These are phyloP conservation scores for Herpetotheres cachinnans DNA, from an alignment of 2,113 vertebrate genomes.

Conservation along the genomic window DNA sequence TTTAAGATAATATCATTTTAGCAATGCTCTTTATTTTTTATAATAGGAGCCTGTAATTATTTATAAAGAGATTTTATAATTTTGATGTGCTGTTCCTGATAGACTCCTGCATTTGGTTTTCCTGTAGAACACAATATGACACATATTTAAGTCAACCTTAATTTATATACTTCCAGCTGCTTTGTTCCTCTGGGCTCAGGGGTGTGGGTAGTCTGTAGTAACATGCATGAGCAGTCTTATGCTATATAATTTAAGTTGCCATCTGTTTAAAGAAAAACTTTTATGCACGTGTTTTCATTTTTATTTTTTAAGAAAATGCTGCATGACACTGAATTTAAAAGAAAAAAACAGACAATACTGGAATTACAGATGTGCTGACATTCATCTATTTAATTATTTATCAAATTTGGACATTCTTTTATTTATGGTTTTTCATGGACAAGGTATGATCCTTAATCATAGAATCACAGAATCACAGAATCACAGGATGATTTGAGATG, in stretches of 20 bases:
- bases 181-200: not conserved
- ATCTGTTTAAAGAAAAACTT: conserved; percentile 4
- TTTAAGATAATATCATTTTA: not conserved
- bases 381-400: not conserved
- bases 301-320: not conserved
- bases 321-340: not conserved
- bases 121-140: not conserved
- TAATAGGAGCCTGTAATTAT: not conserved
- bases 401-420: not conserved
- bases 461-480: not conserved
- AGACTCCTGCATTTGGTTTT: not conserved
- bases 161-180: not conserved
- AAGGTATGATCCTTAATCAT: not conserved
- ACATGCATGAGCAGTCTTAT: not conserved
- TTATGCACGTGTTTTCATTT: not conserved
- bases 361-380: not conserved
- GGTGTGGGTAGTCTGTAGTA: not conserved
- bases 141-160: not conserved
- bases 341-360: not conserved
- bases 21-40: not conserved
- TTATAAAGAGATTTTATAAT: not conserved
- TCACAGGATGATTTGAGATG: not conserved
- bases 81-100: not conserved
- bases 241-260: conserved; percentile 4
- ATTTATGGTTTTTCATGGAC: not conserved